Evolutionary conservation across 2,113 vertebrate genomes (phyloP), one percentile per base, ranked within the genome.

Genomic region (Phalacrocorax brasilianus): DNA sequence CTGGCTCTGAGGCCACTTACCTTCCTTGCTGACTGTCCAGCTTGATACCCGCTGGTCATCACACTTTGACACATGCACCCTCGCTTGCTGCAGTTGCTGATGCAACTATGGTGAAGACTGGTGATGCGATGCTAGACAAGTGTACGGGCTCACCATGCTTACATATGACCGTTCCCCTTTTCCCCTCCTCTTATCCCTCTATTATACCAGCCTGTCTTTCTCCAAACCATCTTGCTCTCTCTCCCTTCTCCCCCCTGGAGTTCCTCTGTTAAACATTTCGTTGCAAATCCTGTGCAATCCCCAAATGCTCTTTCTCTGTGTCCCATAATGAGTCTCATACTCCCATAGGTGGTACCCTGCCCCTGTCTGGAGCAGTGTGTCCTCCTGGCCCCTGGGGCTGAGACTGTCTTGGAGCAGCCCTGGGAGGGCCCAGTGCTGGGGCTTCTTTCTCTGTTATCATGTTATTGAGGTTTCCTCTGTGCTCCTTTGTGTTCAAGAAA

Each of bases 101-200:
- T 52, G 33, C 27, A 35, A 6, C 12, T 28, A 0, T 17, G 49
- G 23, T 50, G 70, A 71, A 74, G n/a, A 10, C 14, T n/a, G 53
- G 53, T 32, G 17, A 26, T 26, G 14, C 38, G 42, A 42, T 59
- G 56, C 27, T 58, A 50, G 32, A 33, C 18, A 76, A 87, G 12
- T 1, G 2, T 28, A 11, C 21, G 23, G 53, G 8, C 22, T 61
- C 76, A 22, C 33, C 30, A 33, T 49, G 8, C 24, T 58, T n/a
- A 35, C 4, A 3, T 0, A 0, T 42, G 15, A 28, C 21, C 1
- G 0, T 13, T 3, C 12, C 4, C 11, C 8, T 19, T 68, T 63
- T 6, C 3, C 38, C 16, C 16, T 5, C 9, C 1, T 68, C 47
- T 61, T 68, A 42, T 32, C 12, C 14, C 3, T 14, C 9, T 79